Base-by-base conservation (phyloP, 1,140 invertebrate genomes). In the Neodiprion pinetum region DNA sequence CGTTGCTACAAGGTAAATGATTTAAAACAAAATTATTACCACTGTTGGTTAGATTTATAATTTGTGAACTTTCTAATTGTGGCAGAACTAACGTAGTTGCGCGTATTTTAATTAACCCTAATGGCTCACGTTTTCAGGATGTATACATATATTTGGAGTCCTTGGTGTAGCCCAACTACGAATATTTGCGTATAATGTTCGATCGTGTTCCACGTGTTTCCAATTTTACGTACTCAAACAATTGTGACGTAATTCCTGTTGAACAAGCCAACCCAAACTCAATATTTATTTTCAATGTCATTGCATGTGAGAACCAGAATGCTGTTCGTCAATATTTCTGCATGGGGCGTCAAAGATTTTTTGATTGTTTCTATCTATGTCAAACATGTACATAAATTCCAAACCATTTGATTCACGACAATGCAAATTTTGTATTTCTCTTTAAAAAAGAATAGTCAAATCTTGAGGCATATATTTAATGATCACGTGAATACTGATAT, bases 241-340 rank as follows among this genome's bases (percentile, higher is more conserved):
- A 78, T 75, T 72, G 76, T 53, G 74, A 79, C 12, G 75, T 84
- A 14, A 74, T 78, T 9, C 47, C 73, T 40, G 23, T 76, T 7
- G 17, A 79, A 70, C 72, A 80, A 66, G 71, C 77, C 3, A 70
- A 75, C 75, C 50, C 71, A 23, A 74, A 83, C 76, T 83, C 78
- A 9, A 73, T 83, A 40, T 81, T 86, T 70, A 84, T 86, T 72
- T 86, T 86, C 76, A 84, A 88, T 81, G 84, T 87, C 79, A 78
- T 86, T 68, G 73, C 79, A 12, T 81, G 79, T 50, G 81, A 82
- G 49, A 81, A 85, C 70, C 81, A 86, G 77, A 75, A 77, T 48
- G 78, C 74, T 48, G 80, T 86, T 9, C 71, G 80, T 72, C 72
- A 79, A 67, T 85, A 85, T 79, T 87, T 86, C 80, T 79, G 77